These are phyloP conservation scores for Wasmannia auropunctata DNA, from an alignment of 1,140 invertebrate species.

Conservation along the genomic window DNA sequence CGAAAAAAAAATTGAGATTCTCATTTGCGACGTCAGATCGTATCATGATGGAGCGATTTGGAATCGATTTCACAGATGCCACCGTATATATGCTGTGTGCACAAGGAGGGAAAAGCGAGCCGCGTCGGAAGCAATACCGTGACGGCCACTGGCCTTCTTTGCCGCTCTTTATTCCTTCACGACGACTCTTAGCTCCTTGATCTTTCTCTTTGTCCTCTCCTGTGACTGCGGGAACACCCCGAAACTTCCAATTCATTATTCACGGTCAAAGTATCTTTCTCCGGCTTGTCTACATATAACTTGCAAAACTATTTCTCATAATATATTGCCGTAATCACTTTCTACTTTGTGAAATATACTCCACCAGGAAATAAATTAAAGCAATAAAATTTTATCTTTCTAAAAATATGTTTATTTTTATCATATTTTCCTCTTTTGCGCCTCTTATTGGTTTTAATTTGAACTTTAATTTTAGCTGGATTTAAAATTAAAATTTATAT, in stretches of 20 bases:
- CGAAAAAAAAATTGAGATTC: background rate
- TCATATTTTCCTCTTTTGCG: background rate
- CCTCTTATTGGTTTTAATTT: background rate
- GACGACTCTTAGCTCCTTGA: conserved; percentile 54
- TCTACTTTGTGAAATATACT: background rate
- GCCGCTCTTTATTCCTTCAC: conserved; percentile 64
- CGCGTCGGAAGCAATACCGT: conserved; percentile 71
- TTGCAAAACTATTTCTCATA: background rate
- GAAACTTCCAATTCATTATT: conserved; percentile 37
- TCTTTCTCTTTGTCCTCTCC: conserved; percentile 43
- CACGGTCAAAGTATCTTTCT: background rate
- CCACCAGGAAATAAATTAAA: background rate
- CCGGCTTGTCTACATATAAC: background rate
- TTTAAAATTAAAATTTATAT: conserved; percentile 8
- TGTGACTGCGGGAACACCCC: background rate
- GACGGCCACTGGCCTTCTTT: conserved; percentile 77
- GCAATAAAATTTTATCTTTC: background rate
- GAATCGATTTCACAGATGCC: conserved; percentile 16
- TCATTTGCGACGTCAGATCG: background rate
- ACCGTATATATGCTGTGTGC: conserved; percentile 6
- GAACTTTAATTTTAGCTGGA: background rate
- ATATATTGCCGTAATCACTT: background rate
- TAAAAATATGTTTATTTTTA: background rate
- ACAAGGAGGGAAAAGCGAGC: conserved; percentile 53
- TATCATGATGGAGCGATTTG: background rate